Percentiles rank a stretch among this genome's conserved stretches.
These are phyloP conservation scores for Calcarius lapponicus DNA, from an alignment of 2,797 vertebrate genomes.

Conservation along the genomic window DNA sequence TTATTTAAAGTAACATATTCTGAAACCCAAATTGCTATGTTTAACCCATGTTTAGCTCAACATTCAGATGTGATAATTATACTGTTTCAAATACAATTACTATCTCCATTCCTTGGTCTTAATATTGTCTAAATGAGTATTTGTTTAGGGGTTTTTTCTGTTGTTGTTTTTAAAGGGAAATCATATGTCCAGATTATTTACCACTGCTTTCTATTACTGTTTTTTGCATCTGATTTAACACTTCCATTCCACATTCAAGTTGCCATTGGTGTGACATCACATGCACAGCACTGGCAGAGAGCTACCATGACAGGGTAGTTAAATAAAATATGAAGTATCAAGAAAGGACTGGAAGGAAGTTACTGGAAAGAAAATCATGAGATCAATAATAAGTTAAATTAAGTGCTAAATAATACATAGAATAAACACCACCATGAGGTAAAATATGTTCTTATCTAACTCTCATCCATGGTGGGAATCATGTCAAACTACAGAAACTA, in stretches of 20 bases:
- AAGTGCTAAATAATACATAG: neutral
- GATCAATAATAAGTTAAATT: neutral
- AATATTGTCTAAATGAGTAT: neutral
- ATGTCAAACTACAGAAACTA: neutral
- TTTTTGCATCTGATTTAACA: neutral
- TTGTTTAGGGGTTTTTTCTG: fast-evolving
- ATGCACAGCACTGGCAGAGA: neutral
- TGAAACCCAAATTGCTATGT: neutral
- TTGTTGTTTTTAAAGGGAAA: neutral
- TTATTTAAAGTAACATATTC: neutral
- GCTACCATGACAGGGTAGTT: neutral
- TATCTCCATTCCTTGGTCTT: neutral
- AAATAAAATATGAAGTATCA: neutral
- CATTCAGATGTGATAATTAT: neutral
- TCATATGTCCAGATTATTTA: neutral
- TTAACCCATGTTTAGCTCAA: neutral
- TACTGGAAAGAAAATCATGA: neutral
- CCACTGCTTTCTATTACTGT: neutral
- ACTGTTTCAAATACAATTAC: neutral
- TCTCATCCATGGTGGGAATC: neutral
- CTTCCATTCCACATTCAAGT: neutral
- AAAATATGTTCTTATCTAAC: neutral
- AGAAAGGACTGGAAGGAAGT: neutral
- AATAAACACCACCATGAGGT: neutral
- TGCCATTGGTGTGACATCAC: neutral